phyloP scores from a whole-genome alignment of 2,113 vertebrate species.

The Syrrhaptes paradoxus region DNA sequence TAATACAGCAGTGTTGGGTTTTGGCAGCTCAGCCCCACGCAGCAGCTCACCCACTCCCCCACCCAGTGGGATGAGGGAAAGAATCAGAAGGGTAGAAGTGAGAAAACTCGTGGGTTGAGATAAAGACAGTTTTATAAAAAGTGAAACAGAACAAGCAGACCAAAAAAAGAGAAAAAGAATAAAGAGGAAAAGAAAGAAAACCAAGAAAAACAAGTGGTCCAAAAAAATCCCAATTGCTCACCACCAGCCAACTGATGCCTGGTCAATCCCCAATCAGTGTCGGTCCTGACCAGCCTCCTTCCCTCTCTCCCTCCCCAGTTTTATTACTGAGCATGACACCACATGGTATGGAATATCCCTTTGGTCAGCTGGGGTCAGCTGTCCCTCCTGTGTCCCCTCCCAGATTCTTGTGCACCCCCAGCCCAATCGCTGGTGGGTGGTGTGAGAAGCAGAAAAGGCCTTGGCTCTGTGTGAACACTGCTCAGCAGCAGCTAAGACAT shows the following conservation, averaged over 20 bases:
- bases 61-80: neutral
- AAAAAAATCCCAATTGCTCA: neutral
- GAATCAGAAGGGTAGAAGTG: neutral
- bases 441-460: too few relatives aligned
- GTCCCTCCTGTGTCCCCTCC: too few relatives aligned
- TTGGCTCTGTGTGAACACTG: too few relatives aligned
- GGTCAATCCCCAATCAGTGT: accelerated
- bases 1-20: accelerated
- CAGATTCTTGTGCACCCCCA: too few relatives aligned
- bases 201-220: neutral
- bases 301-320: neutral
- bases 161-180: neutral
- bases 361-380: too few relatives aligned
- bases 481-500: neutral
- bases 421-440: too few relatives aligned
- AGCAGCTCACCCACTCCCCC: neutral
- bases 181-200: neutral
- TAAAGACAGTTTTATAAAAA: neutral
- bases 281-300: neutral
- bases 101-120: neutral
- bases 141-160: neutral
- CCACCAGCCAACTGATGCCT: neutral
- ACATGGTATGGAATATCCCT: too few relatives aligned
- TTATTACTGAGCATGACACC: too few relatives aligned
- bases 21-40: neutral